Evolutionary conservation across 1,140 invertebrate species (phyloP), one percentile per base, ranked within the genome.

Genomic region (Camponotus vicinus): DNA sequence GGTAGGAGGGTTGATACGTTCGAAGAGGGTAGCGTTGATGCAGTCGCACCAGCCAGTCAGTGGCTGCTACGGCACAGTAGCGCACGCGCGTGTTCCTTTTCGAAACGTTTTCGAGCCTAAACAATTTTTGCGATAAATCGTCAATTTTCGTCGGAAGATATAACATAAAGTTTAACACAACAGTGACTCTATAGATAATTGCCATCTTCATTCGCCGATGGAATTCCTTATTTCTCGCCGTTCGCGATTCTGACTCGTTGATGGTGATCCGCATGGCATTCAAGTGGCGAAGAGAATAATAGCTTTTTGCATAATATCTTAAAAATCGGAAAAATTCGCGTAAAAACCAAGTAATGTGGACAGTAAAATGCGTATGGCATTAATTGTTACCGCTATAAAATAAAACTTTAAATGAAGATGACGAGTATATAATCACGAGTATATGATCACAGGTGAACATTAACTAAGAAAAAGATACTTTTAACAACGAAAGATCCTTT

Each of bases 11-110:
- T 88, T 87, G 89, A 89, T 92, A 87, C 88, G 88, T 88, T 91
- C 86, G 83, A 86, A 88, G 75, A 92, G 88, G 91, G 90, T 91
- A 92, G 92, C 91, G 91, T 92, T 91, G 90, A 91, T 91, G 87
- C 87, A 92, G 91, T 89, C 89, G 90, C 82, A 80, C 87, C 79
- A 87, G 90, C 88, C 90, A 91, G 90, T 92, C 92, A 93, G 92
- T 93, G 90, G 89, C 89, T 92, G 92, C 90, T 91, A 91, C 89
- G 89, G 86, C 90, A 89, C 86, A 89, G 89, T 90, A 90, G 88
- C 86, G 89, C 87, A 89, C 92, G 92, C 87, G 87, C 89, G 90
- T 83, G 57, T 49, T 79, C 67, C 78, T 15, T 52, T 64, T 73
- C 78, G 69, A 59, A 66, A 61, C 15, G 64, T 80, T 86, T 55